Conservation (phyloP, 2,888 invertebrate genomes). For the Zygothrica quintamaculata region DNA sequence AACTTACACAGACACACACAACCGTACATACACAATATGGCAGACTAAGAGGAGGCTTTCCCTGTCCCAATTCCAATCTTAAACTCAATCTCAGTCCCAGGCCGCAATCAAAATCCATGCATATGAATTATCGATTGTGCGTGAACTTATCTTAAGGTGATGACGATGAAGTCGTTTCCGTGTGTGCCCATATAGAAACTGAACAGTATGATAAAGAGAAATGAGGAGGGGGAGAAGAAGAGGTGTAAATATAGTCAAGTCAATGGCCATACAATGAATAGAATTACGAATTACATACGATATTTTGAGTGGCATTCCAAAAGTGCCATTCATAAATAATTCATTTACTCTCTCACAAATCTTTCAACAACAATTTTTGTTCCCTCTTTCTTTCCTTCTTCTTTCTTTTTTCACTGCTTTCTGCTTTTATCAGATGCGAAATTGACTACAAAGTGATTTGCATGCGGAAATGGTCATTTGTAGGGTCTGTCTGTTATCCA, state of each 20-base stretch:
- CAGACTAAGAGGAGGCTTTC: neutral
- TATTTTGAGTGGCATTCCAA: conserved; percentile 65
- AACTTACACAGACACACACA: conserved; percentile 27
- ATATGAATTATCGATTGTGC: conserved; percentile 81
- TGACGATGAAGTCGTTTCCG: no score
- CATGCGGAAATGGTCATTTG: conserved; percentile 70
- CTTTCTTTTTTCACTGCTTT: conserved; percentile 3
- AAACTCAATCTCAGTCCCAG: conserved; percentile 18
- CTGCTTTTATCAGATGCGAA: neutral
- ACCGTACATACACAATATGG: conserved; percentile 11
- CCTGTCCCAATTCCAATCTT: conserved; percentile 12
- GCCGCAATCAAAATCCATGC: conserved; percentile 46
- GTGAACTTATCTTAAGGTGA: conserved; percentile 51
- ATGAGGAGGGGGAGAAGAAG: neutral
- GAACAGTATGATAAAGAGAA: no score
- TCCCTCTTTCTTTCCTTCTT: conserved; percentile 8
- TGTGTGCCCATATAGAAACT: no score
- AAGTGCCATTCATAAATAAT: conserved; percentile 67
- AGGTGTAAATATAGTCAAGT: conserved; percentile 12
- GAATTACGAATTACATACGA: conserved; percentile 75
- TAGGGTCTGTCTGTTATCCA: conserved; percentile 53
- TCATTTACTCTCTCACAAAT: conserved; percentile 50
- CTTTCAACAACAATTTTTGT: conserved; percentile 8
- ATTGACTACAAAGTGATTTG: no score
- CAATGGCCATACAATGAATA: conserved; percentile 21